These are phyloP conservation scores for Penaeus monodon DNA, from an alignment of 2,888 invertebrate species.

Conservation along the genomic window DNA sequence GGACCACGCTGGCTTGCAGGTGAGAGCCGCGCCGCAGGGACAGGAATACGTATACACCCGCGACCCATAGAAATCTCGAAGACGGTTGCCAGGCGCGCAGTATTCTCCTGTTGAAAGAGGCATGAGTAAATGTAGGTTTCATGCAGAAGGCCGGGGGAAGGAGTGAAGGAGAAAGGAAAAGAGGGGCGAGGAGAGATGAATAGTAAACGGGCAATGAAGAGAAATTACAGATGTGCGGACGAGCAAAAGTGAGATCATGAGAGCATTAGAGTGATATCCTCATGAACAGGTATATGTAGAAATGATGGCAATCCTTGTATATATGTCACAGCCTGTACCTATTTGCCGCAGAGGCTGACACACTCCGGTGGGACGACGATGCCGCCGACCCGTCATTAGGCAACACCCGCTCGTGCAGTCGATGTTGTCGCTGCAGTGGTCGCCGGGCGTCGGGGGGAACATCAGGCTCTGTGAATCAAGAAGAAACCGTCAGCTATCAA, in stretches of 20 bases:
- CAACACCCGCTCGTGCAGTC: constrained; percentile 64
- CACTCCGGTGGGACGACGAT: constrained; percentile 57
- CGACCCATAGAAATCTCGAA: constrained; percentile 60
- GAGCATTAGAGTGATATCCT: no score
- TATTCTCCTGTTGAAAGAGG: constrained; percentile 54
- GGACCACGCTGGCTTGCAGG: constrained; percentile 60
- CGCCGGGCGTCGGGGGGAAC: constrained; percentile 51
- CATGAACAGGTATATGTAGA: no score
- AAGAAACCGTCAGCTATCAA: neutral
- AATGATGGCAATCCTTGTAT: neutral
- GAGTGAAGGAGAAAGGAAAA: no score
- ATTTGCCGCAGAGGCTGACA: constrained; percentile 60
- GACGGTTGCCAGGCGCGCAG: constrained; percentile 62
- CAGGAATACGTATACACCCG: constrained; percentile 63
- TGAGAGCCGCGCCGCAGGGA: constrained; percentile 58
- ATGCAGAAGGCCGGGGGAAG: neutral
- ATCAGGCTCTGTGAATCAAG: constrained; percentile 51
- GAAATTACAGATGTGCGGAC: no score
- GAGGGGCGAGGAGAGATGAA: no score
- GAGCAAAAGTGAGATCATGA: no score
- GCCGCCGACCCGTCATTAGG: constrained; percentile 56
- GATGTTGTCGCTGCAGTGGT: constrained; percentile 60
- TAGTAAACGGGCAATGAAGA: no score
- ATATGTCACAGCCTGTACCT: constrained; percentile 31
- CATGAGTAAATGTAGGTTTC: neutral